Evolutionary conservation across 2,888 invertebrate genomes (phyloP).

Genomic region (Diarsia mendica): DNA sequence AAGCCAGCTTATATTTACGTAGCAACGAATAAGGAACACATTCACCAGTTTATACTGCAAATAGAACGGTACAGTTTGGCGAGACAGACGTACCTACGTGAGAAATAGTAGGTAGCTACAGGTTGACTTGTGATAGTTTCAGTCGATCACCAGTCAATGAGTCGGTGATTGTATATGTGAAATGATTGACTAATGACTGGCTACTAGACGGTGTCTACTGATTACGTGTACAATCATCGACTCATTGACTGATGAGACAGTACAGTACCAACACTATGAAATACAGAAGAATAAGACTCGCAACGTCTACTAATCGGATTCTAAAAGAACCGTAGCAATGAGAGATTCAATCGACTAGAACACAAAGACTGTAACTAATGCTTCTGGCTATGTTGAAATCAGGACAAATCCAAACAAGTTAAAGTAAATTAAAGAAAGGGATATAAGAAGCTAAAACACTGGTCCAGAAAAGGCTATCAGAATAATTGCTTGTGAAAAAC

Average conservation of each 20-base stretch:
- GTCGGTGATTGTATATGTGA: neutral
- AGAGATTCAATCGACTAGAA: neutral
- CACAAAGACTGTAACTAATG: neutral
- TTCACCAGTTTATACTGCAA: conserved; percentile 21
- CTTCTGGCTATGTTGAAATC: neutral
- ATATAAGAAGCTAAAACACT: neutral
- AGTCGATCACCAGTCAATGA: conserved; percentile 2
- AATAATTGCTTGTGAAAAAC: neutral
- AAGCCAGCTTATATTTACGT: conserved; percentile 32
- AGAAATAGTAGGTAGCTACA: neutral
- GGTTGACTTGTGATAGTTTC: neutral
- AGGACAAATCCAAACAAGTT: neutral
- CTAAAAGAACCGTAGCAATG: neutral
- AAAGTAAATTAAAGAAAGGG: neutral
- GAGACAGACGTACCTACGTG: conserved; percentile 2
- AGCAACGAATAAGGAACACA: conserved; percentile 43
- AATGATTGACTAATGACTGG: conserved; percentile 3
- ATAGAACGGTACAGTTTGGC: conserved; percentile 27
- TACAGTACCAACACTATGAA: neutral
- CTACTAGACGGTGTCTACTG: neutral
- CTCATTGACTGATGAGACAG: neutral
- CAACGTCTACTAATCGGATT: neutral
- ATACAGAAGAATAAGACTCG: neutral
- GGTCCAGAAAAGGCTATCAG: neutral
- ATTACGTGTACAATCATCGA: neutral